Conservation (phyloP, 92 coral and sea anemone species). For the Scolanthus callimorphus region DNA sequence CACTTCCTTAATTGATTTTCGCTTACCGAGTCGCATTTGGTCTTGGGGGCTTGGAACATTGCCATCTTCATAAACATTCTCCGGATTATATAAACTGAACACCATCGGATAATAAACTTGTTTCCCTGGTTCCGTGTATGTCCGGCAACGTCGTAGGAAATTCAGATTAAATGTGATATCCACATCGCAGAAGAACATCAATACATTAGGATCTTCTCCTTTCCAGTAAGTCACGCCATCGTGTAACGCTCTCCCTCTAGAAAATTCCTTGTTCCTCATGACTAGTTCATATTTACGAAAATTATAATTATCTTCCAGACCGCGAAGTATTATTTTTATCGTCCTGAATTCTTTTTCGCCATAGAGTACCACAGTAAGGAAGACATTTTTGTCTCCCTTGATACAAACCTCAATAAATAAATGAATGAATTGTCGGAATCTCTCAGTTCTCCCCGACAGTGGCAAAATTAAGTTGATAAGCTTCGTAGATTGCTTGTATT, state of each 20-base stretch:
- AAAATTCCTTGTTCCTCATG: slow-evolving; percentile 68
- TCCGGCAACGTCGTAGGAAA: slow-evolving; percentile 79
- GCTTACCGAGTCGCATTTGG: slow-evolving; percentile 64
- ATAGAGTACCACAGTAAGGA: slow-evolving; percentile 76
- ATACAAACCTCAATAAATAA: slow-evolving; percentile 72
- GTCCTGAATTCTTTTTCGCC: slow-evolving; percentile 70
- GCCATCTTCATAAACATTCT: slow-evolving; percentile 69
- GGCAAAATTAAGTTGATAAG: slow-evolving; percentile 72
- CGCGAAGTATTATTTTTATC: slow-evolving; percentile 54
- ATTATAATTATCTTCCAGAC: slow-evolving; percentile 50
- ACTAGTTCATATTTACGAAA: slow-evolving; percentile 73
- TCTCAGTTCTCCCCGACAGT: slow-evolving; percentile 74
- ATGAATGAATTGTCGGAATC: slow-evolving; percentile 77
- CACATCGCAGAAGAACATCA: slow-evolving; percentile 92
- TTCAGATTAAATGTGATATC: slow-evolving; percentile 71
- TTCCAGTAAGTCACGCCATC: slow-evolving; percentile 90
- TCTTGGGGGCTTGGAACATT: slow-evolving; percentile 47
- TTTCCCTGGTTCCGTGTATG: slow-evolving; percentile 64
- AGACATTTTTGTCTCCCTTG: slow-evolving; percentile 65
- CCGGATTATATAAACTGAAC: slow-evolving; percentile 82
- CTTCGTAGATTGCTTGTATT: slow-evolving; percentile 24
- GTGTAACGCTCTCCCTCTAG: slow-evolving; percentile 84
- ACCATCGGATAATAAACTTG: slow-evolving; percentile 89
- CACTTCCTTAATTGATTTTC: too few species aligned
- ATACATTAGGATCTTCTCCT: slow-evolving; percentile 45